phyloP scores from a whole-genome alignment of 2,888 invertebrate species.

The Athripsodes cinereus region DNA sequence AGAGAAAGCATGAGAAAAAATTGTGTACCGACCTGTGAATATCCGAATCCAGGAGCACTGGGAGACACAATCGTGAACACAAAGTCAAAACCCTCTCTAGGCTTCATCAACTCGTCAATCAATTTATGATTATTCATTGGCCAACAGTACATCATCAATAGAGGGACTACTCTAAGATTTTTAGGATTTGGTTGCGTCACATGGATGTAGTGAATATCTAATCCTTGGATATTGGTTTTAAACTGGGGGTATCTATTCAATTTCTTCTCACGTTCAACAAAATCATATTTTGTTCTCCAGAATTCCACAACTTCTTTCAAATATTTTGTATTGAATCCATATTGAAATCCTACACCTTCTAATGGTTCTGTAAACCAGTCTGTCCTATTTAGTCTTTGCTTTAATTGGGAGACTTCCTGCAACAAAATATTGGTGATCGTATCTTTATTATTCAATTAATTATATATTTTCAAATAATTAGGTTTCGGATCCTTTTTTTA shows the following conservation, averaged over 20 bases:
- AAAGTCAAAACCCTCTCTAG: slow-evolving; percentile 36
- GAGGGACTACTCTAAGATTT: slow-evolving; percentile 49
- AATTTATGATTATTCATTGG: slow-evolving; percentile 72
- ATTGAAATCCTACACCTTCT: slow-evolving; percentile 48
- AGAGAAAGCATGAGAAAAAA: no score
- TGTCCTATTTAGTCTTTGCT: slow-evolving; percentile 46
- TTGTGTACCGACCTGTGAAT: slow-evolving; percentile 55
- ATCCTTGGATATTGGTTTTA: slow-evolving; percentile 64
- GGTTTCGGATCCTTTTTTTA: no score
- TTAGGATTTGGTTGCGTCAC: slow-evolving; percentile 49
- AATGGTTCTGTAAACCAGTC: slow-evolving; percentile 38
- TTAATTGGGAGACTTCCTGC: slow-evolving; percentile 51
- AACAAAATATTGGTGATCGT: no score
- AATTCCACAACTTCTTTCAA: slow-evolving; percentile 46
- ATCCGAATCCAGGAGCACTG: slow-evolving; percentile 65
- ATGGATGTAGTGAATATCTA: slow-evolving; percentile 63
- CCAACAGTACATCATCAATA: slow-evolving; percentile 76
- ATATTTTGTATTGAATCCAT: slow-evolving; percentile 52
- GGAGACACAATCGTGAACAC: slow-evolving; percentile 65
- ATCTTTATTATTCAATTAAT: no score
- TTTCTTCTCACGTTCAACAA: slow-evolving; percentile 53
- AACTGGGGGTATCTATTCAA: slow-evolving; percentile 65
- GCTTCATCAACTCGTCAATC: slow-evolving; percentile 49
- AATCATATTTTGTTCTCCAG: slow-evolving; percentile 62
- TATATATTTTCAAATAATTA: no score